A percentile compares a stretch with the other conserved stretches of the same genome.
These are phyloP conservation scores for Brachylomia viminalis DNA, from an alignment of 2,888 invertebrate genomes.

Conservation along the genomic window DNA sequence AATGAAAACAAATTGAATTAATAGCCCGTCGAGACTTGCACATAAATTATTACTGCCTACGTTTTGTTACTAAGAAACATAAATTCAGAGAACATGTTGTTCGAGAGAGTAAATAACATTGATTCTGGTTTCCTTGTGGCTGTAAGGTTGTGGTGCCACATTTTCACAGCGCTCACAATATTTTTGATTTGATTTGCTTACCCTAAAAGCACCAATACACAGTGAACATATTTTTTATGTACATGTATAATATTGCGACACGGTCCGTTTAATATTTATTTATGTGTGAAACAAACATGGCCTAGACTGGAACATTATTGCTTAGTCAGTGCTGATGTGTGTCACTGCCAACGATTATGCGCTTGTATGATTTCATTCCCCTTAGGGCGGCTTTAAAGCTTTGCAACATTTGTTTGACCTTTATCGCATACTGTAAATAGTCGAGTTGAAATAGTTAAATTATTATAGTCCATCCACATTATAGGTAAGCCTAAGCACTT, in stretches of 20 bases:
- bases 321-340: constrained; percentile 81
- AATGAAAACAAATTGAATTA: constrained; percentile 81
- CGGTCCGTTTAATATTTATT: constrained; percentile 78
- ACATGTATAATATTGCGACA: constrained; percentile 66
- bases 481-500: background rate
- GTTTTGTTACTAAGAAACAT: constrained; percentile 69
- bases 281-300: constrained; percentile 78
- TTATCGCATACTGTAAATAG: constrained; percentile 54
- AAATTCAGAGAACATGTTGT: constrained; percentile 62
- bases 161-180: background rate
- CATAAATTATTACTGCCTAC: constrained; percentile 80
- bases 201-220: constrained; percentile 68
- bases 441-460: constrained; percentile 41
- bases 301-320: constrained; percentile 78
- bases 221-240: constrained; percentile 54
- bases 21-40: constrained; percentile 72
- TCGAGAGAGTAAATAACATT: constrained; percentile 59
- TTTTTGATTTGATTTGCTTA: constrained; percentile 61
- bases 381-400: constrained; percentile 75
- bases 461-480: background rate
- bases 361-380: constrained; percentile 80
- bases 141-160: background rate
- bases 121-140: constrained; percentile 38
- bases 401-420: constrained; percentile 70
- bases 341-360: constrained; percentile 86